A percentile compares a stretch with the other conserved stretches of the same genome.
phyloP scores from a whole-genome alignment of 2,113 vertebrate species.

The Paraplagusia blochii region DNA sequence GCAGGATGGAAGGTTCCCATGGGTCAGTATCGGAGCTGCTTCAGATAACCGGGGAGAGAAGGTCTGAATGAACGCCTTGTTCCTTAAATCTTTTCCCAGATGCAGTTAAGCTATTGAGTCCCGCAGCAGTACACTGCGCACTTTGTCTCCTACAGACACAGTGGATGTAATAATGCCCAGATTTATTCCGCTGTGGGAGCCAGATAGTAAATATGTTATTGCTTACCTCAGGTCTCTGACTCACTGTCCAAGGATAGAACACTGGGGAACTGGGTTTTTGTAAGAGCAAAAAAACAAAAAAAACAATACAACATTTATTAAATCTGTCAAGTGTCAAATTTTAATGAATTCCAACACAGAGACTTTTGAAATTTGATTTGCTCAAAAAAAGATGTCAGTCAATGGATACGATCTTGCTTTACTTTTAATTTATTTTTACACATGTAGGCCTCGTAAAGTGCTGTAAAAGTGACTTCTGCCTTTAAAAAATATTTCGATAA shows the following conservation, averaged over 20 bases:
- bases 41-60: conserved; percentile 36
- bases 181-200: conserved; percentile 51
- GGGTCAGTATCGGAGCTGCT: conserved; percentile 26
- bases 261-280: conserved; percentile 4
- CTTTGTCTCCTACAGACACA: conserved; percentile 46
- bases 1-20: conserved; percentile 21
- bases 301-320: conserved; percentile 9
- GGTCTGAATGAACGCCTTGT: conserved; percentile 52
- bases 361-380: too few species aligned
- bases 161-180: conserved; percentile 35
- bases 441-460: too few species aligned
- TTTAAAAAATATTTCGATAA: too few species aligned
- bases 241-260: conserved; percentile 34
- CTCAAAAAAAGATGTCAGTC: too few species aligned
- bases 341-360: too few species aligned
- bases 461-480: too few species aligned
- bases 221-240: conserved; percentile 30
- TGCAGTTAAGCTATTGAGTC: conserved; percentile 13
- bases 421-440: too few species aligned
- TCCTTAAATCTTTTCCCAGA: conserved; percentile 40
- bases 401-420: too few species aligned
- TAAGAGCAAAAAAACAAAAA: conserved; percentile 1
- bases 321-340: too few species aligned
- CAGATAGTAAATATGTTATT: conserved; percentile 55
- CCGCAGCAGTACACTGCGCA: conserved; percentile 21